A percentile compares a stretch with the other conserved stretches of the same genome.
phyloP scores from a whole-genome alignment of 1,140 invertebrate species.

The Orius laevigatus region DNA sequence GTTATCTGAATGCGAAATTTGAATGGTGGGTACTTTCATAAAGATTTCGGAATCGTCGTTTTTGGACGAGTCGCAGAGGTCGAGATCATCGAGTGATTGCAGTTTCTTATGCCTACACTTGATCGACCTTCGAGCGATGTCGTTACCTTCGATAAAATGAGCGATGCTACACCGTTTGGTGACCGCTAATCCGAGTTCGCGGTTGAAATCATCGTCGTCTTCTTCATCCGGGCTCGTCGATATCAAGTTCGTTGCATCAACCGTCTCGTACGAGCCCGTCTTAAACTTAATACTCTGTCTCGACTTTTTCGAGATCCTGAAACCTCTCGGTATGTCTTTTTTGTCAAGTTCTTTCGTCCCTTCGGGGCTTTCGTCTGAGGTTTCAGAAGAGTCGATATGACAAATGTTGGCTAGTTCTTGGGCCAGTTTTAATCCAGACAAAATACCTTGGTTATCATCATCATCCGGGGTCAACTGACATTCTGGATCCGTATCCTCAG shows the following conservation, averaged over 20 bases:
- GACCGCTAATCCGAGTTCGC: slow-evolving; percentile 14
- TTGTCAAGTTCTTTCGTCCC: slow-evolving; percentile 11
- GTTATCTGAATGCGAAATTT: slow-evolving; percentile 16
- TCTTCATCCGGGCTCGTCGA: slow-evolving; percentile 23
- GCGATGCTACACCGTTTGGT: slow-evolving; percentile 24
- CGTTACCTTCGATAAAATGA: slow-evolving; percentile 60
- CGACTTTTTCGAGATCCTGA: slow-evolving; percentile 7
- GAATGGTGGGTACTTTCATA: slow-evolving; percentile 12
- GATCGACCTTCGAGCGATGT: slow-evolving; percentile 52
- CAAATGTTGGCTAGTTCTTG: slow-evolving; percentile 33
- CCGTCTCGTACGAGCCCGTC: slow-evolving; percentile 12
- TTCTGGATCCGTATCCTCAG: background rate
- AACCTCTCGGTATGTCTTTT: slow-evolving; percentile 11
- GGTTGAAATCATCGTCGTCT: slow-evolving; percentile 21
- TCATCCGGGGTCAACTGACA: background rate
- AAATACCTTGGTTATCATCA: slow-evolving; percentile 15
- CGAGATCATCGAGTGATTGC: slow-evolving; percentile 14
- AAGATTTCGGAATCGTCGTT: slow-evolving; percentile 8
- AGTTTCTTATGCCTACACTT: slow-evolving; percentile 27
- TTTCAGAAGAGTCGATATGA: slow-evolving; percentile 66
- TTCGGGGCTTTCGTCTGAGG: slow-evolving; percentile 37
- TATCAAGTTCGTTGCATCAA: slow-evolving; percentile 23
- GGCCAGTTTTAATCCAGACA: slow-evolving; percentile 18
- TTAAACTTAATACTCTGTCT: slow-evolving; percentile 15
- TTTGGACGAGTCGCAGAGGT: slow-evolving; percentile 3